Evolutionary conservation across 2,888 invertebrate genomes (phyloP), one percentile per base, ranked within the genome.

Genomic region (Drosophila robusta): DNA sequence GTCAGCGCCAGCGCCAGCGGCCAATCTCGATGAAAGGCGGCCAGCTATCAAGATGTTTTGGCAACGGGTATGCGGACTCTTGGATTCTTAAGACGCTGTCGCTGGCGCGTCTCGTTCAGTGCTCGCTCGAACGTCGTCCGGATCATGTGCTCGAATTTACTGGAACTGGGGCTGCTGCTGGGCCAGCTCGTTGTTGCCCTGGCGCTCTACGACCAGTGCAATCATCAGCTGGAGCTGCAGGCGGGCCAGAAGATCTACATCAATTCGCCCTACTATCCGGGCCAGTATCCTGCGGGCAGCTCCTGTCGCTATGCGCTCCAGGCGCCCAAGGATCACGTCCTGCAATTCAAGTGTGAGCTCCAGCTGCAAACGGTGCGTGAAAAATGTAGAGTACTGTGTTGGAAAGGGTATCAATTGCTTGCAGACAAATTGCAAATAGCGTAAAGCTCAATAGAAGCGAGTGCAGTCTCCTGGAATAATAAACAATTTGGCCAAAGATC

Each of bases 221-320:
- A 92, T 73, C 89, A 92, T 58, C 78, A 76, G n/a, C 34, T 91
- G 11, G 70, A 83, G 2, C 64, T 92, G 46, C 79, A 86, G 39
- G 65, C 82, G 3, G 85, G 84, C 2, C 82, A 90, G 46, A 89
- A 88, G 36, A 65, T 91, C 8, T 90, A 83, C 39, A 77, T 92
- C 4, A 91, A 89, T 66, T 92, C 92, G 3, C 91, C 92, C 0
- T 89, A 90, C 64, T 91, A 91, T 78, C 92, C 92, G 11, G 70
- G 57, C 6, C 47, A 70, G 36, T 92, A 90, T 87, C 90, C 90
- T 5, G 51, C 75, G 3, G 91, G 91, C 26, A 89, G 88, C 14
- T 92, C 92, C 5, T 92, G 92, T 39, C 90, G 92, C 32, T 92
- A 91, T 62, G 71, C 81, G 0, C 60, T 92, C 3, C 78, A 77